Evolutionary conservation across 2,113 vertebrate genomes (phyloP).

Genomic region (Corynorhinus townsendii): DNA sequence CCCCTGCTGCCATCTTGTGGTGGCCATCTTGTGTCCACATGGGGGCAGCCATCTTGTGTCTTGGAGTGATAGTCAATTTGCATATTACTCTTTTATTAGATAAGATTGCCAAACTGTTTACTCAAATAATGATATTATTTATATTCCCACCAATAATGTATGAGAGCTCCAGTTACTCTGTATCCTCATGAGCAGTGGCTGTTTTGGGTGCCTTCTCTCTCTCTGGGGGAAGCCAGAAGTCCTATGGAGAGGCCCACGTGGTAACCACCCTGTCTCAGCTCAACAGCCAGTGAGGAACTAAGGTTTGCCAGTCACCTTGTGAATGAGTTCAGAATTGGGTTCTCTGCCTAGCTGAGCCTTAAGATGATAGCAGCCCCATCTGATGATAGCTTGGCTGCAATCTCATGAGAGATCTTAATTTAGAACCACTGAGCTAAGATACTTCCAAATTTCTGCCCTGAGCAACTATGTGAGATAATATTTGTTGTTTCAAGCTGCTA

Average conservation of each 20-base stretch:
- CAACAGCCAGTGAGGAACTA: neutral
- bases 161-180: neutral
- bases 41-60: too few relatives aligned
- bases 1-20: too few relatives aligned
- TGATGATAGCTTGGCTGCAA: neutral
- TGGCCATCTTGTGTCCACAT: too few relatives aligned
- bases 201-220: neutral
- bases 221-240: neutral
- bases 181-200: neutral
- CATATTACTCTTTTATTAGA: too few relatives aligned
- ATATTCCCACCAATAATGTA: neutral
- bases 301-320: neutral
- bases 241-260: neutral
- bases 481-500: neutral
- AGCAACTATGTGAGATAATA: neutral
- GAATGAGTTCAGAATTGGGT: neutral
- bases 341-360: neutral
- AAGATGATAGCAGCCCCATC: neutral
- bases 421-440: neutral
- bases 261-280: neutral
- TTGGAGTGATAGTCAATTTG: too few relatives aligned
- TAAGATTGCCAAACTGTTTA: neutral
- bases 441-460: neutral
- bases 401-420: neutral
- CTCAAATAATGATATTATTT: neutral